These are phyloP conservation scores for Paramisgurnus dabryanus DNA, from an alignment of 2,113 vertebrate genomes.

Conservation along the genomic window DNA sequence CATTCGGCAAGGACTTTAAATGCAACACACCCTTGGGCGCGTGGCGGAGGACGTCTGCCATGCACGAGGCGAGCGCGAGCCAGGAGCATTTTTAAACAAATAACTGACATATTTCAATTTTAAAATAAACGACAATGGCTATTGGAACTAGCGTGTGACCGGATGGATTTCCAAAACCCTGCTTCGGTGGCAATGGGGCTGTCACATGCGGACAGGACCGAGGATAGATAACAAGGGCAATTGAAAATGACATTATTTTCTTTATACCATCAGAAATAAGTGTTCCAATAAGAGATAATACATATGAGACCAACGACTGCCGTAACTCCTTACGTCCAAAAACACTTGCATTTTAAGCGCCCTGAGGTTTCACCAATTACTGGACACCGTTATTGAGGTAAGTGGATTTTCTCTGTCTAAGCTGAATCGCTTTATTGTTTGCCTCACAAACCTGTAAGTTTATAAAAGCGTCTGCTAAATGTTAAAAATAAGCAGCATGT, in stretches of 20 bases:
- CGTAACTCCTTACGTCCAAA: neutral
- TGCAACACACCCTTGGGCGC: conserved; percentile 27
- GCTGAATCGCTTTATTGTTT: too few species aligned
- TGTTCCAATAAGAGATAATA: neutral
- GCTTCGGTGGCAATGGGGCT: conserved; percentile 38
- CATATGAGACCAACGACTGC: conserved; percentile 32
- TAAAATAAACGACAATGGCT: conserved; percentile 33
- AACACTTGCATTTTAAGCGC: conserved; percentile 15
- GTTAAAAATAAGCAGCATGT: neutral
- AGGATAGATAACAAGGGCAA: conserved; percentile 29
- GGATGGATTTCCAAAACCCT: conserved; percentile 30
- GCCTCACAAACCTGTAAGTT: too few species aligned
- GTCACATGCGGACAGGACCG: conserved; percentile 27
- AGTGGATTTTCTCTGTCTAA: neutral
- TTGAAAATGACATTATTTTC: conserved; percentile 17
- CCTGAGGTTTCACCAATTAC: conserved; percentile 17
- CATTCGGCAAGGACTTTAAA: conserved; percentile 30
- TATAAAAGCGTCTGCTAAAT: too few species aligned
- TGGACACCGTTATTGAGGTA: conserved; percentile 42
- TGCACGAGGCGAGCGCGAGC: conserved; percentile 25
- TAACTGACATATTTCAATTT: conserved; percentile 17
- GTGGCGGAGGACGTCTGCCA: conserved; percentile 15
- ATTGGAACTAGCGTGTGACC: conserved; percentile 20
- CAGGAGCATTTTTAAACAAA: conserved; percentile 20
- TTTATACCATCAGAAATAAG: neutral